Base-by-base conservation (phyloP, 2,888 invertebrate genomes). In the Barypeithes pellucidus region DNA sequence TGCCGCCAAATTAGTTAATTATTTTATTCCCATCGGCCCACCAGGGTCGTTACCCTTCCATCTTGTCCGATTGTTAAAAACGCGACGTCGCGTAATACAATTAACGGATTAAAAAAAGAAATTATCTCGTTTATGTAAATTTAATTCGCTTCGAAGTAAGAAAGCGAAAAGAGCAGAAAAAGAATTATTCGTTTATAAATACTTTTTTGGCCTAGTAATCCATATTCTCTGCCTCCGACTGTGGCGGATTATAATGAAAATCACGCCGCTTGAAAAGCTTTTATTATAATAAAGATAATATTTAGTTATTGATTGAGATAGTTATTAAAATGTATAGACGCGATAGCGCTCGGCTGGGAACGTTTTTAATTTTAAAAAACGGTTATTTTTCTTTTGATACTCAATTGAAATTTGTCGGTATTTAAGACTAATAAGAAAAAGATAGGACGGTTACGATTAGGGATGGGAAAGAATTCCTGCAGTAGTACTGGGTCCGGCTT, bases 71-170 rank as follows among this genome's bases (percentile, higher is more conserved):
- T 22, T 43, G 24, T 41, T 60, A 5, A 41, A 60, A 43, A 3
- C 52, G 14, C 29, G 29, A 29, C 52, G 52, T 33, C 54, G 54
- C 18, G 29, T 54, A 54, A 54, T 54, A 54, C 16, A 33, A 33
- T 43, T 33, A 61, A 29, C 22, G 43, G 29, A 45, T 61, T 24
- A 45, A 45, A 61, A 60, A 61, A 61, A 61, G 61, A 61, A 61
- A 61, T 45, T 61, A 45, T 29, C 43, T 61, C 45, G 41, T 61
- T 61, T 61, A 61, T 61, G 61, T 61, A 61, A 61, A 61, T 45
- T 61, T 20, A 43, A 61, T 61, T 61, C 43, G 24, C 24, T 45
- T 61, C 24, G 45, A 45, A 43, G 43, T 29, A 61, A 61, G 61
- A 61, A 61, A 61, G 61, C 61, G 61, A 61, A 61, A 61, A 61